Base-by-base conservation (phyloP, 2,888 invertebrate genomes). In the Cheilosia urbana region DNA sequence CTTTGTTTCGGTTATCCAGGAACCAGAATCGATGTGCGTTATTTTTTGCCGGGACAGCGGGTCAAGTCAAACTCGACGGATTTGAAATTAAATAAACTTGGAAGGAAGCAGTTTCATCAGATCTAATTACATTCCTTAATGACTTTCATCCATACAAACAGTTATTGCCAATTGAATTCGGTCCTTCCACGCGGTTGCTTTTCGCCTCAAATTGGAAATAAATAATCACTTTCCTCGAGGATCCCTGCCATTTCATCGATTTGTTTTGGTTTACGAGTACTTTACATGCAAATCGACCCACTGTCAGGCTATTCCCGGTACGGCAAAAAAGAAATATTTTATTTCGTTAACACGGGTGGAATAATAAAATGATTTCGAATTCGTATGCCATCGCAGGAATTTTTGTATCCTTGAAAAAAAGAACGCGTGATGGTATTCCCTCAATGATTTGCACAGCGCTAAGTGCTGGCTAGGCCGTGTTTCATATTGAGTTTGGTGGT, bases 91-190 rank as follows among this genome's bases (percentile, higher is more conserved):
- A 7, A 30, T 30, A 30, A 30, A 30, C 2, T 9, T 30, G 30
- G 30, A 30, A 30, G 30, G 9, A 30, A 30, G 30, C 30, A 9
- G 9, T 30, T 47, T 47, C 7, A 2, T 13, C n/a, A 17, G 5
- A 34, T 34, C n/a, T 57, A 66, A 66, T 76, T 60, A 66, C 66
- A 76, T 51, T 45, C 58, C 40, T 57, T 47, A 65, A 65, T 75
- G 66, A 66, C 55, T 66, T 15, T 60, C 42, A 57, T 49, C 27
- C 51, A 40, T 40, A 19, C 51, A 58, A 40, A 13, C n/a, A 19
- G 47, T 7, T 42, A 21, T 55, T 63, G 4, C 34, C 11, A 42
- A 9, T 55, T 55, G 24, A 51, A 63, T n/a, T 5, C 15, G 45
- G 24, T 11, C 17, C 30, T 53, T 72, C 45, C 72, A 9, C 34